phyloP scores from a whole-genome alignment of 2,797 vertebrate species.

The Uromys caudimaculatus region DNA sequence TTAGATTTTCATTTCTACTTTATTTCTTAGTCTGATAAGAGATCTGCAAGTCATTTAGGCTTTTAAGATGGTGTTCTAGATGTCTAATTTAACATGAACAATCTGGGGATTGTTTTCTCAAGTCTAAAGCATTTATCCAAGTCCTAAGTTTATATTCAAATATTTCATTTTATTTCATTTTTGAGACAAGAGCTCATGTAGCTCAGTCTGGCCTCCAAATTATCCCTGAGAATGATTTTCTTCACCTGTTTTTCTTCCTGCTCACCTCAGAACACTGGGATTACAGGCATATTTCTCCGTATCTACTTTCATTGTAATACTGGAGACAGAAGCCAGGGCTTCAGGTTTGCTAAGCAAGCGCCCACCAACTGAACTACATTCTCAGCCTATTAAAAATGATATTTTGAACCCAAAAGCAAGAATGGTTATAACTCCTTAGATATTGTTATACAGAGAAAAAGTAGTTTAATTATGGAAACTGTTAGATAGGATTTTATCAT shows the following conservation, averaged over 20 bases:
- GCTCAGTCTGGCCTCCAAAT: not conserved
- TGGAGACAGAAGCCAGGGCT: not conserved
- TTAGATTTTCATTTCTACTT: conserved; percentile 54
- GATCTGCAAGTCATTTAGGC: not conserved
- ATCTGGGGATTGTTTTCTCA: not conserved
- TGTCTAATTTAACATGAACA: conserved; percentile 39
- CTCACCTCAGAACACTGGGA: not conserved
- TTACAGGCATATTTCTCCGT: not conserved
- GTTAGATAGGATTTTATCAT: not conserved
- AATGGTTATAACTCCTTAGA: conserved; percentile 14
- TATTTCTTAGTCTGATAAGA: conserved; percentile 13
- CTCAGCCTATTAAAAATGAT: not conserved
- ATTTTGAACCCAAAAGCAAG: conserved; percentile 34
- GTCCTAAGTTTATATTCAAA: conserved; percentile 37
- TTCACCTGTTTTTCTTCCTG: not conserved
- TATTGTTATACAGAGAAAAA: conserved; percentile 4
- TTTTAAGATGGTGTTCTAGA: conserved; percentile 1
- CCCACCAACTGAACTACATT: not conserved
- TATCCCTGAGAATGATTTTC: too few relatives aligned
- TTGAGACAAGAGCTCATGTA: not conserved
- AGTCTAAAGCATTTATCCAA: conserved; percentile 29
- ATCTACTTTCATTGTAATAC: not conserved
- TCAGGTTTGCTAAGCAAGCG: not conserved
- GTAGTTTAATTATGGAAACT: conserved; percentile 3
- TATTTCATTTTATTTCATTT: not conserved